Evolutionary conservation across 2,113 vertebrate genomes (phyloP), one percentile per base, ranked within the genome.

Genomic region (Tautogolabrus adspersus): DNA sequence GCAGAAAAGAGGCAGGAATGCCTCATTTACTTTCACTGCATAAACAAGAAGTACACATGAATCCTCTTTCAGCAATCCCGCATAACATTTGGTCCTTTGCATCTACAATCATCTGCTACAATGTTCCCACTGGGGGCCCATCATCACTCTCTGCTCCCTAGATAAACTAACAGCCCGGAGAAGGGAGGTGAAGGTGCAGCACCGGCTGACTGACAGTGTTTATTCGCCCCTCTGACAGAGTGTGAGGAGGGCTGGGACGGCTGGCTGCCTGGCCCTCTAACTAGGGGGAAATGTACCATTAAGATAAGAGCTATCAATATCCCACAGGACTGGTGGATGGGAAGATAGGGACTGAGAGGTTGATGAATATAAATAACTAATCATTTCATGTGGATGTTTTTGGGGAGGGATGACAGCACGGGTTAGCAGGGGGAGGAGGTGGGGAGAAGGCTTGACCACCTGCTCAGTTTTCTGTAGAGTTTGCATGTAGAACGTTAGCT

Each of bases 121-220:
- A 37, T 62, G 63, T 82, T 84, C 88, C 76, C 82, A 59, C 66
- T 70, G 30, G 49, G 44, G 75, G 74, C 70, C 87, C 86, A 70
- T 79, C 87, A 95, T 96, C 93, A 94, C 90, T 96, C 95, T 95
- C 94, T 89, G 90, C 92, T 93, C 93, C 94, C 94, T 95, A 96
- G 94, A 96, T 96, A 97, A 97, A 96, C 96, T 96, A 97, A 97
- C 96, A 97, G 84, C 85, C 61, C 68, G 77, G 68, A 75, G 79
- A 86, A 86, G 91, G 92, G 92, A 92, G 92, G 91, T 75, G 88
- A 84, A 75, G 85, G 81, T 79, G 88, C 88, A 86, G 81, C 89
- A 51, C 73, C 38, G 77, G 59, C 66, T 64, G 77, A 79, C 83
- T 93, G 93, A 94, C 94, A 93, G 42, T 95, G 94, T 95, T 94